Evolutionary conservation across 2,888 invertebrate species (phyloP).

Genomic region (Phortica magna): DNA sequence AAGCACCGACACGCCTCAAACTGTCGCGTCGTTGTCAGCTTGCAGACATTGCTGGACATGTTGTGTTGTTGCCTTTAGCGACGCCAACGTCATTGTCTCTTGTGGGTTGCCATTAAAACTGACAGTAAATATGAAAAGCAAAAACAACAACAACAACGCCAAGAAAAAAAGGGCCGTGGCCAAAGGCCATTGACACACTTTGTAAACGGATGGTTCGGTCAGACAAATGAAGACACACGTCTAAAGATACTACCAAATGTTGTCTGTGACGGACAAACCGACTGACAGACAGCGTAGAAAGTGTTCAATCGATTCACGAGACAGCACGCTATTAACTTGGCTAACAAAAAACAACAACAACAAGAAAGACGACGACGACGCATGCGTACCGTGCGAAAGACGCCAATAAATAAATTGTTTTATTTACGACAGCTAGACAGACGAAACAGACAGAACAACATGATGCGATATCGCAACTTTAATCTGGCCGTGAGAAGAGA

Average conservation of each 20-base stretch:
- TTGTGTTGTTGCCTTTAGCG: too few relatives aligned
- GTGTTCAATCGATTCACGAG: conserved; percentile 13
- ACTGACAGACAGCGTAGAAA: conserved; percentile 25
- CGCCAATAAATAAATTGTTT: conserved; percentile 68
- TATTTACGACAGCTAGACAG: conserved; percentile 58
- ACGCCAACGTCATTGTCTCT: too few relatives aligned
- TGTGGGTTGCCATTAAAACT: conserved; percentile 36
- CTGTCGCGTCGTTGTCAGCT: conserved; percentile 7
- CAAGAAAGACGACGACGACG: conserved; percentile 44
- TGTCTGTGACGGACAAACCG: neutral
- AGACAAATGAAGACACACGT: neutral
- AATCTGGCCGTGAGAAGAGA: neutral
- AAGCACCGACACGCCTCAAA: conserved; percentile 28
- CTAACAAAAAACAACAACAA: conserved; percentile 5
- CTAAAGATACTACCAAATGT: neutral
- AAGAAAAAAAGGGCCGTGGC: conserved; percentile 55
- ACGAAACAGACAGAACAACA: neutral
- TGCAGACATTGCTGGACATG: neutral
- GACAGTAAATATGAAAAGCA: conserved; percentile 28
- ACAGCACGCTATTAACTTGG: neutral
- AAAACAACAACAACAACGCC: neutral
- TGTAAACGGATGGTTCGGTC: neutral
- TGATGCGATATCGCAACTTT: neutral
- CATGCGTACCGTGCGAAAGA: conserved; percentile 43
- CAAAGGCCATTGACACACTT: conserved; percentile 59